A percentile compares a stretch with the other conserved stretches of the same genome.
phyloP scores from a whole-genome alignment of 2,113 vertebrate genomes.

The Corvus cornix region DNA sequence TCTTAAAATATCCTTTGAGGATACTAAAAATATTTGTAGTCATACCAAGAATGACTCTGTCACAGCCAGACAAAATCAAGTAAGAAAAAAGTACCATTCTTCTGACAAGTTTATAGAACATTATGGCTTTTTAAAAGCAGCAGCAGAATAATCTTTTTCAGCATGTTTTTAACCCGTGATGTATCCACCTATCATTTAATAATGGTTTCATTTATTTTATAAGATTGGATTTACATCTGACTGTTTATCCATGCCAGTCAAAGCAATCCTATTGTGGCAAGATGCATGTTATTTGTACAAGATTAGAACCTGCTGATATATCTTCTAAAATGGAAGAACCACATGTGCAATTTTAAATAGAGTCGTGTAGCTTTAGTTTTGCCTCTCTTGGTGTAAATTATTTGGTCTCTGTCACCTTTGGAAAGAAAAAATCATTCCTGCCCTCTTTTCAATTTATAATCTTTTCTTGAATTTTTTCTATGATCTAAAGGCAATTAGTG shows the following conservation, averaged over 20 bases:
- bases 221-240: not conserved
- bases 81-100: not conserved
- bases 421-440: not conserved
- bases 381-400: not conserved
- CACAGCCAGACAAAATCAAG: not conserved
- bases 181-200: not conserved
- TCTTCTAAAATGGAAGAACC: not conserved
- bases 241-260: slow-evolving; percentile 1
- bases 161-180: not conserved
- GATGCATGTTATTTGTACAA: slow-evolving; percentile 4
- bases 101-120: not conserved
- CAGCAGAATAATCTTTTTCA: not conserved
- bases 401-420: not conserved
- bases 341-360: not conserved
- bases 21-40: not conserved
- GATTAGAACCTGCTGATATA: slow-evolving; percentile 29
- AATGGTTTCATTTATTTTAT: slow-evolving; percentile 4
- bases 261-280: slow-evolving; percentile 36
- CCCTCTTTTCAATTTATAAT: not conserved
- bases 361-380: not conserved
- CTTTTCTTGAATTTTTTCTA: not conserved
- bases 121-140: not conserved
- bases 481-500: not conserved
- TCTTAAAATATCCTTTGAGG: not conserved
- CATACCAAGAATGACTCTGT: not conserved